A percentile compares a stretch with the other conserved stretches of the same genome.
Conservation (phyloP, 2,113 vertebrate genomes). For the Ammodytes dubius region DNA sequence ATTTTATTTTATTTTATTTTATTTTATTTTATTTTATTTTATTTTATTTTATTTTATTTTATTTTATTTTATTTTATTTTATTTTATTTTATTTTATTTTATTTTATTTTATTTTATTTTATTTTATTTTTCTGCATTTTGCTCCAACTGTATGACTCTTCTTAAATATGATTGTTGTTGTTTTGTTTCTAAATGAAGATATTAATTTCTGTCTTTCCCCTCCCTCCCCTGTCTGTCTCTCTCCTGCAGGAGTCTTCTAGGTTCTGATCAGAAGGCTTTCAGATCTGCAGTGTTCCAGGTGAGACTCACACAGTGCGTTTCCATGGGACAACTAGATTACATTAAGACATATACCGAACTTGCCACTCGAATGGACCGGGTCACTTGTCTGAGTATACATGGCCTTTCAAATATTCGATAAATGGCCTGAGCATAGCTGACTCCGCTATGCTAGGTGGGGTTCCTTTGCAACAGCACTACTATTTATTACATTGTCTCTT, state of each 20-base stretch:
- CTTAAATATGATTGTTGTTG: no score
- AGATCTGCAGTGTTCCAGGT: constrained; percentile 23
- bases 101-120: background rate
- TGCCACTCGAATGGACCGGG: no score
- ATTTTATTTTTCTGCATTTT: background rate
- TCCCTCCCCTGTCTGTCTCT: background rate
- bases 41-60: background rate
- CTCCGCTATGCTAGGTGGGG: no score
- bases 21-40: background rate
- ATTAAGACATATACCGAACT: no score
- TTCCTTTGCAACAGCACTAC: no score
- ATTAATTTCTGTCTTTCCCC: background rate
- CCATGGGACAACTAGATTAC: no score
- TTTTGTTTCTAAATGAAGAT: no score
- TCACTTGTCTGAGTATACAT: no score
- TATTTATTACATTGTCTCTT: no score
- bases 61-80: background rate
- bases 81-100: background rate
- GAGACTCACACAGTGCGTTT: background rate
- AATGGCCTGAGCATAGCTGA: no score
- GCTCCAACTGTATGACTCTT: no score
- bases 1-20: background rate
- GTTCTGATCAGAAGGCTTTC: constrained; percentile 3
- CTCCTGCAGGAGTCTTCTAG: background rate
- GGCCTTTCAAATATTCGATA: no score